Conservation (phyloP, 2,797 vertebrate genomes). For the Rhinophrynus dorsalis region DNA sequence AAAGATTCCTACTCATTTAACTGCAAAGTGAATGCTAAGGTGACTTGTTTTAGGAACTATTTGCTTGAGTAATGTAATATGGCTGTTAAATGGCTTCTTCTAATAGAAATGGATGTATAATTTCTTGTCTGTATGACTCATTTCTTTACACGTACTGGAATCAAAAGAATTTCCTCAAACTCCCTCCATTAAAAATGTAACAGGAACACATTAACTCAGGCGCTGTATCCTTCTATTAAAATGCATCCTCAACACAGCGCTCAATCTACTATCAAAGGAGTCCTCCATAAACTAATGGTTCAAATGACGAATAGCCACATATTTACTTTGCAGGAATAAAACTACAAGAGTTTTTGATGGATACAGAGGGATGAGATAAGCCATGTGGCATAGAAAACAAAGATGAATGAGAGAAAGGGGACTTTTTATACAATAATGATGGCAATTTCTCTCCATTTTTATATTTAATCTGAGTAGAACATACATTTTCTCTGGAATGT, state of each 20-base stretch:
- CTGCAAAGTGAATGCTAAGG: too few species aligned
- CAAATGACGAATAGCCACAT: too few species aligned
- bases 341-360: not conserved
- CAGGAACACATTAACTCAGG: slow-evolving; percentile 44
- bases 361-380: not conserved
- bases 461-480: too few species aligned
- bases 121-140: slow-evolving; percentile 32
- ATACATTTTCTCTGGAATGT: too few species aligned
- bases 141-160: not conserved
- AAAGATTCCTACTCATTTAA: too few species aligned
- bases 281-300: too few species aligned
- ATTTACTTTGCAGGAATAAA: not conserved
- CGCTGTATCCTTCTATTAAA: not conserved
- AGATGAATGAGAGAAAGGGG: not conserved
- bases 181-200: slow-evolving; percentile 21
- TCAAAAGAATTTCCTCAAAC: slow-evolving; percentile 8
- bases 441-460: not conserved
- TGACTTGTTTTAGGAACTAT: too few species aligned
- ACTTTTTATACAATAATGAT: not conserved
- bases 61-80: not conserved
- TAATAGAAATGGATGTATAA: not conserved
- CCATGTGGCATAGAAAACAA: not conserved
- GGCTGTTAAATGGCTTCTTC: not conserved
- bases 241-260: not conserved
- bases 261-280: not conserved